Evolutionary conservation across 1,140 invertebrate genomes (phyloP).

Genomic region (Penaeus chinensis): DNA sequence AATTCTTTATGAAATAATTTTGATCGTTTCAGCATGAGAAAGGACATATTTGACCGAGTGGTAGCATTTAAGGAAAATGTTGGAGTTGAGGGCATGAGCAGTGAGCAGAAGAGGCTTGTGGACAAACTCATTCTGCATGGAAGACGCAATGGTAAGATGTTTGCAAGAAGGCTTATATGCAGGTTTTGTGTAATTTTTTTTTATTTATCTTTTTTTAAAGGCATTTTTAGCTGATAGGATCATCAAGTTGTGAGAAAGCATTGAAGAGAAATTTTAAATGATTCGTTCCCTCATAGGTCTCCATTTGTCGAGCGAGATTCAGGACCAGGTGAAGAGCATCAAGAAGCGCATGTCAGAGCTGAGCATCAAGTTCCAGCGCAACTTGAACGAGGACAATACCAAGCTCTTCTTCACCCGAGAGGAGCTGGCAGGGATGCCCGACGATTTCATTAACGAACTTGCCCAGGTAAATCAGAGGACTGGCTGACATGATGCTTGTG

Average conservation of each 20-base stretch:
- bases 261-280: not conserved
- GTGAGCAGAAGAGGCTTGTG: conserved; percentile 69
- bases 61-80: conserved; percentile 67
- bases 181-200: too few relatives aligned
- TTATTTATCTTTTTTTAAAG: too few relatives aligned
- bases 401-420: conserved; percentile 70
- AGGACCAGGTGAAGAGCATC: conserved; percentile 69
- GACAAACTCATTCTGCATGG: conserved; percentile 71
- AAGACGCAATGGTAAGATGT: conserved; percentile 69
- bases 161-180: not conserved
- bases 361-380: conserved; percentile 71
- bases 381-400: conserved; percentile 72
- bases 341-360: conserved; percentile 72
- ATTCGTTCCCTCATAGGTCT: conserved; percentile 67
- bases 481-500: conserved; percentile 2
- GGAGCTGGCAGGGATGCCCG: conserved; percentile 70
- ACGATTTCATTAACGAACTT: conserved; percentile 68
- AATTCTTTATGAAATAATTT: not conserved
- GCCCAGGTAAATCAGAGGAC: conserved; percentile 34
- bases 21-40: conserved; percentile 69
- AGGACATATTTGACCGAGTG: conserved; percentile 72
- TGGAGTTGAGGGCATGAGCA: conserved; percentile 64
- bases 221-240: too few relatives aligned
- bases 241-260: too few relatives aligned
- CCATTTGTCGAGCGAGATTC: conserved; percentile 69